Evolutionary conservation across 2,113 vertebrate genomes (phyloP), one percentile per base, ranked within the genome.

Genomic region (Lampris megalopsis): DNA sequence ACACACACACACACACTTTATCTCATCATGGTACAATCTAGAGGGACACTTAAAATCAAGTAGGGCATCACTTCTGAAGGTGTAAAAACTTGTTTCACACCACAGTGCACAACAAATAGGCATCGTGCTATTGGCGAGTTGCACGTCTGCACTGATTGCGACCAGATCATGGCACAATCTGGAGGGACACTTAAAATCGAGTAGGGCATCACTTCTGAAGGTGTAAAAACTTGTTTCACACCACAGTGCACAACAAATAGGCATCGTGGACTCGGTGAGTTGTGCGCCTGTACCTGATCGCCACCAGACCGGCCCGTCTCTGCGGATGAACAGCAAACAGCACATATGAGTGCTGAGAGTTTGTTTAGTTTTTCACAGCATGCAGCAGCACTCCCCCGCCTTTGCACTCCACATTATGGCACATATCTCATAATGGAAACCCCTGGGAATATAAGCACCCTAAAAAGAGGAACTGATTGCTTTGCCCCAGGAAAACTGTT

Each of bases 181-280:
- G n/a, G 8, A 24, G 65, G 76, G 63, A 71, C 45, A 56, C 77
- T 81, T 72, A 50, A 76, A 81, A 73, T 24, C 9, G 53, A 64
- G 63, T 9, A 45, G 71, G 50, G 52, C 77, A 65, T 79, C 74
- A 40, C 61, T 79, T 70, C 79, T 68, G 79, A 73, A 84, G 73
- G 85, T 89, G 84, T 81, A 85, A 91, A 89, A 89, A 88, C 89
- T 80, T 81, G 87, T 93, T 91, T 93, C 88, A 88, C 89, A 90
- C 77, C 50, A 74, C 68, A 56, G 41, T 80, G 80, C 76, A 84
- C 88, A 86, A 65, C 87, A 91, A 92, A 91, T 84, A 85, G 80
- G 75, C 79, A 48, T 65, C 75, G 74, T 77, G 77, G 53, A 76
- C 48, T 64, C 49, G 70, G 79, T 68, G 71, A 79, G 70, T 47